These are phyloP conservation scores for Microctenopoma stevenorrisi DNA, from an alignment of 2,797 vertebrate genomes.

Conservation along the genomic window DNA sequence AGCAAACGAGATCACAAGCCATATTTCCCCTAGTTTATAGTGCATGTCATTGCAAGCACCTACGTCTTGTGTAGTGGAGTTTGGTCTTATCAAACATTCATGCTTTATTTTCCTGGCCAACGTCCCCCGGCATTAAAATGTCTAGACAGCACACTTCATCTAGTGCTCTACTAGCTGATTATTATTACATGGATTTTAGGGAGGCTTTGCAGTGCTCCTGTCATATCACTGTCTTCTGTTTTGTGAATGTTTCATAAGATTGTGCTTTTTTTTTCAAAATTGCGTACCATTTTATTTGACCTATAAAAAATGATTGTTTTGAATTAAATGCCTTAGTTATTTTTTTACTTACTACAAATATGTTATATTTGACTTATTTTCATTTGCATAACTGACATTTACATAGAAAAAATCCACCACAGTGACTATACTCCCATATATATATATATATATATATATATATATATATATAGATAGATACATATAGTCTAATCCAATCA, in stretches of 20 bases:
- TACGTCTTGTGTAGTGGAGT: slow-evolving; percentile 6
- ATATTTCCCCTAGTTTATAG: slow-evolving; percentile 24
- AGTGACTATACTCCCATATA: not conserved
- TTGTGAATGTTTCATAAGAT: not conserved
- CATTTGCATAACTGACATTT: not conserved
- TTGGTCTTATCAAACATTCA: slow-evolving; percentile 66
- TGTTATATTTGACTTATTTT: not conserved
- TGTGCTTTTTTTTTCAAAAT: not conserved
- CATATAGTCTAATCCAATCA: slow-evolving; percentile 45
- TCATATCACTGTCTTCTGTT: not conserved
- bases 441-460: not conserved
- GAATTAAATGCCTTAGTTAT: not conserved
- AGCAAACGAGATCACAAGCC: slow-evolving; percentile 13
- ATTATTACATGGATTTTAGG: slow-evolving; percentile 34
- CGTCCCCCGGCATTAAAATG: slow-evolving; percentile 26
- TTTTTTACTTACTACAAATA: too few species aligned
- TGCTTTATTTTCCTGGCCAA: slow-evolving; percentile 51
- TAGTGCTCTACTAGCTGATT: slow-evolving; percentile 28
- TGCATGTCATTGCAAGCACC: slow-evolving; percentile 18
- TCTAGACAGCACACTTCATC: slow-evolving; percentile 54
- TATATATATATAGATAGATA: slow-evolving; percentile 1
- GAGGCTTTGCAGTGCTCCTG: slow-evolving; percentile 2
- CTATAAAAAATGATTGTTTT: not conserved
- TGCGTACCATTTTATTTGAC: not conserved
- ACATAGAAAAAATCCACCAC: not conserved